Conservation (phyloP, 2,888 invertebrate genomes). For the Zaprionus obscuricornis region DNA sequence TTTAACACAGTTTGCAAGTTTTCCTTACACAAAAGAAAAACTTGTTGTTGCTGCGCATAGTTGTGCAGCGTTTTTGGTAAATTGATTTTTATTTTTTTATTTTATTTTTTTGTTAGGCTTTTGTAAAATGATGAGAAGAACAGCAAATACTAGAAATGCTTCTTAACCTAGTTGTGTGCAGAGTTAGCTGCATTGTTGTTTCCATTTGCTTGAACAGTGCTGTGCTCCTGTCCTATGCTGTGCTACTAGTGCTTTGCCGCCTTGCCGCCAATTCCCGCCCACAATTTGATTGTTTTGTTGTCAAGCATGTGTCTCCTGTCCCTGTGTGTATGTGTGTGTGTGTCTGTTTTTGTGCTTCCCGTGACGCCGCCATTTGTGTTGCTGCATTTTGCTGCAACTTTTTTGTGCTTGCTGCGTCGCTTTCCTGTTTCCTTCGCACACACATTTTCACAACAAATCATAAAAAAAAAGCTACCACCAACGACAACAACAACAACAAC, state of each 20-base stretch:
- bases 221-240: conserved; percentile 22
- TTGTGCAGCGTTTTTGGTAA: too few species aligned
- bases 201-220: conserved; percentile 35
- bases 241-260: too few species aligned
- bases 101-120: conserved; percentile 19
- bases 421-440: conserved; percentile 69
- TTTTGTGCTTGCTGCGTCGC: conserved; percentile 37
- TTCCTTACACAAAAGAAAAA: too few species aligned
- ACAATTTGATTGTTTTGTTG: conserved; percentile 47
- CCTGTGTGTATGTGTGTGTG: conserved; percentile 10
- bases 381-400: conserved; percentile 51
- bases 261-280: conserved; percentile 10
- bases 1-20: too few species aligned
- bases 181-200: conserved; percentile 38
- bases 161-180: conserved; percentile 30
- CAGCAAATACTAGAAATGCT: conserved; percentile 2
- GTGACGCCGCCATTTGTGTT: conserved; percentile 48
- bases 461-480: conserved; percentile 55
- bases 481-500: conserved; percentile 30
- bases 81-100: too few species aligned
- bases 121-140: too few species aligned
- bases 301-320: conserved; percentile 42
- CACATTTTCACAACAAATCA: conserved; percentile 74
- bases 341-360: conserved; percentile 33
- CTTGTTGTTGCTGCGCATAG: too few species aligned